Evolutionary conservation across 2,797 vertebrate species (phyloP).

Genomic region (Cacajao melanocephalus): DNA sequence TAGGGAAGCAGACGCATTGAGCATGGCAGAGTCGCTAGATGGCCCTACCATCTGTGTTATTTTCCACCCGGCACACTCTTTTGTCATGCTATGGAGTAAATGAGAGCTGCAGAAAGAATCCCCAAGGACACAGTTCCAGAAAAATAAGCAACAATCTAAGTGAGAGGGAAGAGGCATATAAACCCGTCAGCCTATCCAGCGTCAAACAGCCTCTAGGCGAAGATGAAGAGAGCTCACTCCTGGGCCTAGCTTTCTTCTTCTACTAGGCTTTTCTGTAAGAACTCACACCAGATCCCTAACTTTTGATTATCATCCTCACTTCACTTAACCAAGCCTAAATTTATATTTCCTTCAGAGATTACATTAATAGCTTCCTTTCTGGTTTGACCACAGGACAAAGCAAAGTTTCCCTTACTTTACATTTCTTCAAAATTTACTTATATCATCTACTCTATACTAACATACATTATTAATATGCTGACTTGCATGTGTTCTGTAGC

Average conservation of each 20-base stretch:
- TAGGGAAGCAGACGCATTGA: background rate
- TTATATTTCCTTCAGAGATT: background rate
- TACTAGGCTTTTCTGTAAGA: background rate
- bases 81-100: background rate
- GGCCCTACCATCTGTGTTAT: rapidly evolving
- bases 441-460: background rate
- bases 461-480: background rate
- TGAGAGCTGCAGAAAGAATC: background rate
- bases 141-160: background rate
- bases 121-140: background rate
- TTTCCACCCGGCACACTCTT: background rate
- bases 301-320: background rate
- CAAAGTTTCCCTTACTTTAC: background rate
- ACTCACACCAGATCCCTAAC: rapidly evolving
- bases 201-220: background rate
- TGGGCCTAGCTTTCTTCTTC: background rate
- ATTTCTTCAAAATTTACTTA: background rate
- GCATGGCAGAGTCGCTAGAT: rapidly evolving
- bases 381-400: background rate
- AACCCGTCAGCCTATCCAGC: rapidly evolving
- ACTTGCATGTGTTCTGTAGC: background rate
- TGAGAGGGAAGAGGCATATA: background rate
- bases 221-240: background rate
- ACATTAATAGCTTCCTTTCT: background rate
- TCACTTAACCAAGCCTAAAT: background rate